phyloP scores from a whole-genome alignment of 2,797 vertebrate genomes.

The Apogon talboti region DNA sequence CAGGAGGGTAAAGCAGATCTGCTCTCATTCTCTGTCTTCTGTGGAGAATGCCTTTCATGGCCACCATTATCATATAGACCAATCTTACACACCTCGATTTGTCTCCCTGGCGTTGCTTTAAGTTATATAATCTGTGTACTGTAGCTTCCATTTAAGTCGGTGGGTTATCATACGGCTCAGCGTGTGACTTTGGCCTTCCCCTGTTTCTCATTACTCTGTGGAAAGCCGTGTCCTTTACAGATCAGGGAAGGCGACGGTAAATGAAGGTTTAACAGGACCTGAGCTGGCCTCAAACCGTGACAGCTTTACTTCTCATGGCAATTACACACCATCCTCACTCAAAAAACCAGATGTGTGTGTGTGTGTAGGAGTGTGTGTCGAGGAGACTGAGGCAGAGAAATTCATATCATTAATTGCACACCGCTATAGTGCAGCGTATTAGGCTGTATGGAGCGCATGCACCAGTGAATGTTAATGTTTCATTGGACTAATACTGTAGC shows the following conservation, averaged over 20 bases:
- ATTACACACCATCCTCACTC: slow-evolving; percentile 37
- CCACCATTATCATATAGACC: slow-evolving; percentile 54
- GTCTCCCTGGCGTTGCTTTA: slow-evolving; percentile 21
- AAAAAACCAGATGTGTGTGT: neutral
- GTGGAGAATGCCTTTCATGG: slow-evolving; percentile 28
- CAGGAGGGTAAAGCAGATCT: neutral
- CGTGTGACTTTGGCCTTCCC: slow-evolving; percentile 28
- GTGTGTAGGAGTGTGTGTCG: slow-evolving; percentile 12
- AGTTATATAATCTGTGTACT: slow-evolving; percentile 33
- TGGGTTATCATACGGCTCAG: slow-evolving; percentile 33
- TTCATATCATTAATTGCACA: neutral
- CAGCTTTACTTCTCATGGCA: slow-evolving; percentile 49
- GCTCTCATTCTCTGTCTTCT: slow-evolving; percentile 19
- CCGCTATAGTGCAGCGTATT: no score
- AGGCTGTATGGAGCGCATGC: neutral
- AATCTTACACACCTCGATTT: slow-evolving; percentile 50
- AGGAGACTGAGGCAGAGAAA: slow-evolving; percentile 5
- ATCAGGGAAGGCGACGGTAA: slow-evolving; percentile 44
- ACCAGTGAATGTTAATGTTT: neutral
- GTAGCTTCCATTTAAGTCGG: slow-evolving; percentile 49
- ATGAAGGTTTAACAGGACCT: slow-evolving; percentile 45
- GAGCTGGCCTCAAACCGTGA: slow-evolving; percentile 46
- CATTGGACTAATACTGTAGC: neutral
- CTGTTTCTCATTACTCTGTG: slow-evolving; percentile 52
- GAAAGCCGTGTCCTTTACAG: slow-evolving; percentile 21